These are phyloP conservation scores for Hypothenemus hampei DNA, from an alignment of 1,140 invertebrate genomes.

Conservation along the genomic window DNA sequence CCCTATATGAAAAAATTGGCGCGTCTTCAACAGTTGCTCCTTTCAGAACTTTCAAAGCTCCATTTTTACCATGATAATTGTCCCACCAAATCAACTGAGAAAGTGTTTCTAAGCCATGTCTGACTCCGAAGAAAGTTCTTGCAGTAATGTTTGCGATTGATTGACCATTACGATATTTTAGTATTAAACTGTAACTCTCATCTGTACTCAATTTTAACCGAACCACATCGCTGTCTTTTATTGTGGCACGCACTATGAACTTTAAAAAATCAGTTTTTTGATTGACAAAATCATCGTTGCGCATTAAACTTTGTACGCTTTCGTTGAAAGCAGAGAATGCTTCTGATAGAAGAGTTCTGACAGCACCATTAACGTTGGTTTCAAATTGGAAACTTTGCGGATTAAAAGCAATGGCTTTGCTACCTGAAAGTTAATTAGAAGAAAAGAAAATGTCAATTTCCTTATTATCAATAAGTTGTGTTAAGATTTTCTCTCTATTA, in stretches of 20 bases:
- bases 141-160: constrained; percentile 60
- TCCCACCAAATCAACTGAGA: constrained; percentile 75
- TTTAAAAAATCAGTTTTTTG: constrained; percentile 46
- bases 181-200: constrained; percentile 65
- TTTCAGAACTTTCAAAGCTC: constrained; percentile 53
- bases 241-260: constrained; percentile 49
- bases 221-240: constrained; percentile 45
- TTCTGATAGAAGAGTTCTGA: constrained; percentile 44
- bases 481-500: too few species aligned
- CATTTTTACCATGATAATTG: constrained; percentile 56
- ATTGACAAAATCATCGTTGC: constrained; percentile 26
- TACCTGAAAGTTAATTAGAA: constrained; percentile 18
- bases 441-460: too few species aligned
- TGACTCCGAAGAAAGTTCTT: constrained; percentile 68
- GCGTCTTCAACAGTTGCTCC: constrained; percentile 54
- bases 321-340: constrained; percentile 48
- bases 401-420: constrained; percentile 45
- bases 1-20: constrained; percentile 60
- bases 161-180: constrained; percentile 51
- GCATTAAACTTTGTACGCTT: constrained; percentile 47
- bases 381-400: constrained; percentile 47
- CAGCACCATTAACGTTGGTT: constrained; percentile 33
- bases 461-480: too few species aligned
- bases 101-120: constrained; percentile 75
- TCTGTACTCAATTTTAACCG: constrained; percentile 63